A percentile compares a stretch with the other conserved stretches of the same genome.
phyloP scores from a whole-genome alignment of 2,113 vertebrate species.

The Cephalopterus ornatus region DNA sequence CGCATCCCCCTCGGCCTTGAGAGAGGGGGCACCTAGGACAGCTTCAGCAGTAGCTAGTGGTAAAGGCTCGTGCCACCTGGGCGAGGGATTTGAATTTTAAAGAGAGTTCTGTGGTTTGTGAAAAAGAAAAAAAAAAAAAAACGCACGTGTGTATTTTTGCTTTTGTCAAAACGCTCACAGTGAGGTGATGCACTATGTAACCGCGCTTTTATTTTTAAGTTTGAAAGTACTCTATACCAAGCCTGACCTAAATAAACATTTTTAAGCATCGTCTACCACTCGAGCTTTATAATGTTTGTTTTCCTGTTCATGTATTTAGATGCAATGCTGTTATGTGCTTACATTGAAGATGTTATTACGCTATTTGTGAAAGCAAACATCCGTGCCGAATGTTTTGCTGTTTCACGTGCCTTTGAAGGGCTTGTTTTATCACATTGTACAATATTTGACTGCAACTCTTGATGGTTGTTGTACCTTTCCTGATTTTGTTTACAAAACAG shows the following conservation, averaged over 20 bases:
- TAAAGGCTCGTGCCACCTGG: accelerated
- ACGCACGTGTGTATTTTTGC: accelerated
- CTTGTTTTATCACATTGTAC: neutral
- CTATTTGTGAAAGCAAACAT: no score
- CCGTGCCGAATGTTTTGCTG: neutral
- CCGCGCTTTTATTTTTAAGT: neutral
- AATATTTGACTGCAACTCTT: neutral
- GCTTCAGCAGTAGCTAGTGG: accelerated
- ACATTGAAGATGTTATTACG: neutral
- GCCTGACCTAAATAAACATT: neutral
- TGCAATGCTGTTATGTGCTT: accelerated
- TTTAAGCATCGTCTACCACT: neutral
- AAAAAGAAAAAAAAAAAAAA: neutral
- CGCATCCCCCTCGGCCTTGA: accelerated
- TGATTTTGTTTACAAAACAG: neutral
- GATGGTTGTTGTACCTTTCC: neutral
- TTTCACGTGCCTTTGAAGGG: neutral
- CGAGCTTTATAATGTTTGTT: neutral
- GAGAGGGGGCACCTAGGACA: accelerated
- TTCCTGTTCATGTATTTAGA: neutral
- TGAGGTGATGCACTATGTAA: neutral
- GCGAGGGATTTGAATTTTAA: accelerated
- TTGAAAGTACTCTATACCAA: neutral
- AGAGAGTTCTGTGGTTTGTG: accelerated
- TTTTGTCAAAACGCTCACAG: accelerated